Conservation (phyloP, 2,797 vertebrate species). For the Loris lydekkerianus region DNA sequence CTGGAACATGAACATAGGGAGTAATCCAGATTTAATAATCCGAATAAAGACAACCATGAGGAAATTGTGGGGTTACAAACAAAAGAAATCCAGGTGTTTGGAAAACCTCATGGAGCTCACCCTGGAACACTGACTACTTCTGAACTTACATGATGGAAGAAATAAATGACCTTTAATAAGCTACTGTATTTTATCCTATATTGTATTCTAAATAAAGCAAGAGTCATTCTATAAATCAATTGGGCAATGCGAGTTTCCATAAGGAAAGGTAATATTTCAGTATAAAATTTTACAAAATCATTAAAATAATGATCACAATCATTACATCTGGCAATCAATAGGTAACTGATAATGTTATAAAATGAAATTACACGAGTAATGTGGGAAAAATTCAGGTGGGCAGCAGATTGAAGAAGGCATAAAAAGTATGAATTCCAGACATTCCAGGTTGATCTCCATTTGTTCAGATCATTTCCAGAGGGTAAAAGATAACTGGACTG, state of each 20-base stretch:
- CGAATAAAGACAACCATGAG: not conserved
- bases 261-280: not conserved
- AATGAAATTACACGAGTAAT: not conserved
- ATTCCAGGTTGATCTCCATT: not conserved
- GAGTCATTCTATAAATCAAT: not conserved
- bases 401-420: not conserved
- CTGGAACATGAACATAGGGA: not conserved
- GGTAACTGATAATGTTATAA: constrained; percentile 5
- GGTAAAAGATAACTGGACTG: not conserved
- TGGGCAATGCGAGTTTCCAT: not conserved
- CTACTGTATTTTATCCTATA: not conserved
- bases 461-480: not conserved
- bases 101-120: not conserved
- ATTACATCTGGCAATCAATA: not conserved
- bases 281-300: not conserved
- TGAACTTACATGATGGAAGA: not conserved
- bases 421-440: not conserved
- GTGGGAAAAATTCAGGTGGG: not conserved
- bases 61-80: not conserved
- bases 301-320: not conserved
- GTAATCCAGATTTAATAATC: not conserved
- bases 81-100: not conserved
- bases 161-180: not conserved
- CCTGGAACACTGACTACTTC: not conserved
- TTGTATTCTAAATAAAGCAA: not conserved